These are phyloP conservation scores for Promerops cafer DNA, from an alignment of 2,113 vertebrate species.

Conservation along the genomic window DNA sequence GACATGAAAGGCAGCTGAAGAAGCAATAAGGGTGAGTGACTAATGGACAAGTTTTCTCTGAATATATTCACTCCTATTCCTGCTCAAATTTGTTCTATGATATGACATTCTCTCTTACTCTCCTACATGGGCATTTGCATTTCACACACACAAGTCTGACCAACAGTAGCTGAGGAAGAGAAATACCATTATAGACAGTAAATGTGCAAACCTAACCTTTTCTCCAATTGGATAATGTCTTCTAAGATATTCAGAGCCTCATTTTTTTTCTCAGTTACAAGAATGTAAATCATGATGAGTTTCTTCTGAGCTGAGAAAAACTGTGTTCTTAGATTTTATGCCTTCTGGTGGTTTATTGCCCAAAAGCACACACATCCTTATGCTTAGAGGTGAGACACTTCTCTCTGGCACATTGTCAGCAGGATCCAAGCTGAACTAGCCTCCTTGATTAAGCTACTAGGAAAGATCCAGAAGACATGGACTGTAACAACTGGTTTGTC, in stretches of 20 bases:
- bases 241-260: neutral
- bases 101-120: neutral
- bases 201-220: constrained; percentile 29
- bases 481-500: neutral
- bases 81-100: neutral
- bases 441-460: neutral
- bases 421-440: neutral
- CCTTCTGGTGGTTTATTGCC: neutral
- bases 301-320: neutral
- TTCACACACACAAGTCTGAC: constrained; percentile 11
- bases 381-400: neutral
- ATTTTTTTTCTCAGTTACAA: neutral
- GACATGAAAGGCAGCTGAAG: neutral
- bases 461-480: neutral
- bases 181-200: constrained; percentile 2
- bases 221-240: constrained; percentile 6
- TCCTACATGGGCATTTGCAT: neutral
- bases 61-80: neutral
- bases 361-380: neutral
- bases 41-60: neutral
- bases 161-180: neutral
- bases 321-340: neutral
- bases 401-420: neutral
- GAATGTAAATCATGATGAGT: neutral
- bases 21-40: neutral